Base-by-base conservation (phyloP, 2,888 invertebrate genomes). In the Drosophila suboccidentalis region DNA sequence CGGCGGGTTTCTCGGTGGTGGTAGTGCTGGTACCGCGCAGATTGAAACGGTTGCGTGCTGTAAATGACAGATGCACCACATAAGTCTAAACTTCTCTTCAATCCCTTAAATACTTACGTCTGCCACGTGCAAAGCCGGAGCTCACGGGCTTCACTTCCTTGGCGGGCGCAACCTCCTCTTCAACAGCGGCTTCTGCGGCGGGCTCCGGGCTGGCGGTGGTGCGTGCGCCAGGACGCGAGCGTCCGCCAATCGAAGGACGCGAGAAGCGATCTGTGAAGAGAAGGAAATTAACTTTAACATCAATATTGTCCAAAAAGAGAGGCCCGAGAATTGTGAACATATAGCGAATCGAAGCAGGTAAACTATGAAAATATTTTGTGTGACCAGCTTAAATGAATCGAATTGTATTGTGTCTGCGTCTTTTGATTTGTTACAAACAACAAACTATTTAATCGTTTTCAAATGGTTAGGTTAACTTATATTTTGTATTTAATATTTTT, bases 21-120 rank as follows among this genome's bases (percentile, higher is more conserved):
- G 90, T 81, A 17, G 91, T 90, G 38, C 90, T 84, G n/a, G 90
- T 83, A 17, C 92, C 91, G 15, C 93, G 92, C 47, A 93, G 64
- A 46, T 91, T 93, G 65, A 93, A 93, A 46, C 93, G 93, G 75
- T 93, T 93, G 47, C 93, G 92, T 29, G 92, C 93, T 93, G 65
- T 2, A 74, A 9, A 44, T 11, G 3, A 13, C 46, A 49, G 6
- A 10, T 19, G 29, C 38, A n/a, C 8, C 10, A 19, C 15, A 11
- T 47, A 0, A 39, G 49, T 15, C n/a, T 2, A 1, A 2, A 0
- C 4, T 9, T 1, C 17, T 22, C 13, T 44, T 3, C 8, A 19
- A 4, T 4, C 3, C 4, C 17, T 15, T 10, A 3, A 10, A 0
- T 13, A 86, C 90, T 90, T 78, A 92, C 93, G 92, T 90, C 91